Conservation (phyloP, 1,140 invertebrate species). For the Nasonia vitripennis region DNA sequence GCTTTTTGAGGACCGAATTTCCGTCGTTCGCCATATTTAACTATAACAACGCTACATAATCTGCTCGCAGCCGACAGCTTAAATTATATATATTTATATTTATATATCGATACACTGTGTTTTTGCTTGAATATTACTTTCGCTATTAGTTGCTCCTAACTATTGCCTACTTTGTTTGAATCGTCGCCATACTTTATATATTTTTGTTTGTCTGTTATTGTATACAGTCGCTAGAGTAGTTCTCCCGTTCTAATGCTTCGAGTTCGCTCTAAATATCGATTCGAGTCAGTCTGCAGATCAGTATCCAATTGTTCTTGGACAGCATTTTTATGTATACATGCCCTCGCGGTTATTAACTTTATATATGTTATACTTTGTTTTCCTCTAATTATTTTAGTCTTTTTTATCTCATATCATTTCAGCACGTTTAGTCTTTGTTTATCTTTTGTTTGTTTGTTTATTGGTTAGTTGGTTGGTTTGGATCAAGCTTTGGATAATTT, state of each 20-base stretch:
- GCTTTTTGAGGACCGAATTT: no score
- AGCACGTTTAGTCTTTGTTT: conserved; percentile 37
- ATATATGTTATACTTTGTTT: conserved; percentile 8
- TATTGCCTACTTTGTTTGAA: conserved; percentile 31
- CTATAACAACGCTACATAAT: conserved; percentile 9
- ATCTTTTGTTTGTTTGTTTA: conserved; percentile 20
- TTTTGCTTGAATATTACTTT: conserved; percentile 7
- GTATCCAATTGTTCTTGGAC: conserved; percentile 26
- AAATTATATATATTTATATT: conserved; percentile 12
- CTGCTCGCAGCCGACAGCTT: neutral
- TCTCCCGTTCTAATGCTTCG: neutral
- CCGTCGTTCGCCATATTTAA: no score
- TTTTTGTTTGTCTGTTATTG: conserved; percentile 11
- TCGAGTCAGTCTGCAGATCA: conserved; percentile 33
- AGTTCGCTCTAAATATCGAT: neutral
- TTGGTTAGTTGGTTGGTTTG: neutral
- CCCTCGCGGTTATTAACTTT: conserved; percentile 10
- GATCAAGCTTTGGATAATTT: conserved; percentile 16
- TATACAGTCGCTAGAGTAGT: neutral
- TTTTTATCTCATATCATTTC: conserved; percentile 35
- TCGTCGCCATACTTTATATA: neutral
- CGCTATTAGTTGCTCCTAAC: conserved; percentile 11
- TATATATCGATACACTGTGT: neutral
- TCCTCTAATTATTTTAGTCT: conserved; percentile 35
- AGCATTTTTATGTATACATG: neutral